These are phyloP conservation scores for Elmis aenea DNA, from an alignment of 2,888 invertebrate species.

Conservation along the genomic window DNA sequence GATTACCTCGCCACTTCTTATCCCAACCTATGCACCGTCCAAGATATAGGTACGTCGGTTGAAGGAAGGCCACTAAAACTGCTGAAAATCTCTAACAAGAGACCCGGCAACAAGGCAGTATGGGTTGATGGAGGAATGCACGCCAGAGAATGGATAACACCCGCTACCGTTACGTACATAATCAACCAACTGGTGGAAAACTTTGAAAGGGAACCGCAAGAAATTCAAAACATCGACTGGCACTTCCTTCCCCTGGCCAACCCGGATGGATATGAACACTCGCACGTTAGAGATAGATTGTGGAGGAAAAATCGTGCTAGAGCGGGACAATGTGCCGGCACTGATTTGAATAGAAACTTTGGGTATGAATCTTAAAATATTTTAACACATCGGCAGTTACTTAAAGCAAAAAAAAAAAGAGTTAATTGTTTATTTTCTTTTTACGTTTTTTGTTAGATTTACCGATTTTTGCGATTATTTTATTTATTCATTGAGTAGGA, in stretches of 20 bases:
- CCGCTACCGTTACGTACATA: slow-evolving; percentile 71
- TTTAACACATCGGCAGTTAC: too few species aligned
- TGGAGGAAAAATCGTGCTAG: slow-evolving; percentile 75
- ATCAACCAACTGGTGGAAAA: slow-evolving; percentile 66
- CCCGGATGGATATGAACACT: slow-evolving; percentile 86
- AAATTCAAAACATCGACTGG: slow-evolving; percentile 78
- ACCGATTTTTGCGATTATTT: too few species aligned
- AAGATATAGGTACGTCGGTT: slow-evolving; percentile 67
- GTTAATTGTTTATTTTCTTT: too few species aligned
- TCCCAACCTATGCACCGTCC: slow-evolving; percentile 67
- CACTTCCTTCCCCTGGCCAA: slow-evolving; percentile 71
- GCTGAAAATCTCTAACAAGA: slow-evolving; percentile 64
- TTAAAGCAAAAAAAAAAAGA: neutral
- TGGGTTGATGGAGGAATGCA: slow-evolving; percentile 81
- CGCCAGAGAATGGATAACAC: slow-evolving; percentile 86
- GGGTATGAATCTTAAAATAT: slow-evolving; percentile 43
- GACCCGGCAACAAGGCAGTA: slow-evolving; percentile 55
- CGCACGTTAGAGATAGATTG: slow-evolving; percentile 72
- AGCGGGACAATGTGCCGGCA: slow-evolving; percentile 63
- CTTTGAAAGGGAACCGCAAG: slow-evolving; percentile 58
- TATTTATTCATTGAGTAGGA: too few species aligned
- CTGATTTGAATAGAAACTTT: slow-evolving; percentile 83
- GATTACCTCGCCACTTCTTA: slow-evolving; percentile 66
- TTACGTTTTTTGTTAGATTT: too few species aligned
- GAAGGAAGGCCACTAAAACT: slow-evolving; percentile 73